Percentiles rank a stretch among this genome's conserved stretches.
phyloP scores from a whole-genome alignment of 2,888 invertebrate species.

The Trichacis sp. region DNA sequence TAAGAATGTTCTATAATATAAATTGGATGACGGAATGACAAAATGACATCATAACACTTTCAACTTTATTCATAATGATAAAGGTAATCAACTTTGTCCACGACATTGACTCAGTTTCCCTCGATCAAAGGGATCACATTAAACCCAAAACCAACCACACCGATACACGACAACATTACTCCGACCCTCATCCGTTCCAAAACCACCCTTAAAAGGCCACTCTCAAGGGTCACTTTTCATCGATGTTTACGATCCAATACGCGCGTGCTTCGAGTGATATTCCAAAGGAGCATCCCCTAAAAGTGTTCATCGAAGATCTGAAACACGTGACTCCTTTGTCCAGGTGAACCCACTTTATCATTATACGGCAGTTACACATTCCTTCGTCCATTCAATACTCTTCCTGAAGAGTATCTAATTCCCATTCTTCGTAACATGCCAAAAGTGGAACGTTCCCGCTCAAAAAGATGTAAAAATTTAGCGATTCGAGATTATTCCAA shows the following conservation, averaged over 20 bases:
- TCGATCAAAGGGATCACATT: too few species aligned
- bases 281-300: conserved; percentile 2
- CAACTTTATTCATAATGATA: too few species aligned
- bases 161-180: too few species aligned
- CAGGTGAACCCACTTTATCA: conserved; percentile 46
- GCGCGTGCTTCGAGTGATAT: conserved; percentile 24
- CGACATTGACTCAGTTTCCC: too few species aligned
- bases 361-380: conserved; percentile 36
- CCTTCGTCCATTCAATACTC: conserved; percentile 35
- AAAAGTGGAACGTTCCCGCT: conserved; percentile 27
- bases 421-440: conserved; percentile 26
- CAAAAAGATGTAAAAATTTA: too few species aligned
- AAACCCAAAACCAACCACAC: too few species aligned
- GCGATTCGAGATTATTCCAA: conserved; percentile 24
- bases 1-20: too few species aligned
- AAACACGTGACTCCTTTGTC: conserved; percentile 37
- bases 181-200: too few species aligned
- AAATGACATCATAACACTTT: too few species aligned
- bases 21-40: too few species aligned
- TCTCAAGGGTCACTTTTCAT: conserved; percentile 4
- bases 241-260: conserved; percentile 17
- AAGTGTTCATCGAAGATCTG: conserved; percentile 21
- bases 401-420: conserved; percentile 47
- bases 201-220: conserved; percentile 20
- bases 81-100: too few species aligned